These are phyloP conservation scores for Anoplolepis gracilipes DNA, from an alignment of 1,140 invertebrate species.

Conservation along the genomic window DNA sequence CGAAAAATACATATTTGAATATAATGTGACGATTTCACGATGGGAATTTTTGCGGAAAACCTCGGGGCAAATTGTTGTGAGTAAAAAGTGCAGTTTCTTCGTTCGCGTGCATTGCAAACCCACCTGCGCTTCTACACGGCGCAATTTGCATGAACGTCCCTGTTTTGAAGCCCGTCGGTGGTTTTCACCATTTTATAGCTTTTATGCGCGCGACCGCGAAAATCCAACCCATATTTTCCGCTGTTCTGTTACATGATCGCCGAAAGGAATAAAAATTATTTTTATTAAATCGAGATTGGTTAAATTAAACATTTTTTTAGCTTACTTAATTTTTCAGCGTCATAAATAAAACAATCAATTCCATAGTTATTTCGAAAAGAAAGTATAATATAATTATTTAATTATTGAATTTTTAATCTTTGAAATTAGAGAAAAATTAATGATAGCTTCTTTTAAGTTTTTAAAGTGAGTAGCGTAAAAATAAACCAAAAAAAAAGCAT, in stretches of 20 bases:
- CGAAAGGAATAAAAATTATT: background rate
- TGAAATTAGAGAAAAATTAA: background rate
- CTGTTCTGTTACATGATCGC: background rate
- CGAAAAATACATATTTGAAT: conserved; percentile 45
- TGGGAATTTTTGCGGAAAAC: conserved; percentile 65
- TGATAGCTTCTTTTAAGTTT: background rate
- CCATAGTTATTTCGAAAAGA: conserved; percentile 1
- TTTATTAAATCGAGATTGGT: background rate
- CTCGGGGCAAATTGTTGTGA: conserved; percentile 64
- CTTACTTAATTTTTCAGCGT: background rate
- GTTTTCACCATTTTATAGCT: conserved; percentile 59
- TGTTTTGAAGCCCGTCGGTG: conserved; percentile 68
- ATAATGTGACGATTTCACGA: conserved; percentile 59
- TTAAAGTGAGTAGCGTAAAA: background rate
- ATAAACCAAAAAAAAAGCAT: background rate
- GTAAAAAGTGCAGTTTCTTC: conserved; percentile 62
- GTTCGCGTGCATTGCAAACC: conserved; percentile 26
- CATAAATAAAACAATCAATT: background rate
- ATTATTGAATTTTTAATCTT: background rate
- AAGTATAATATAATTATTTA: background rate
- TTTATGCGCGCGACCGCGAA: conserved; percentile 56
- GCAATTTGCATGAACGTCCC: conserved; percentile 71
- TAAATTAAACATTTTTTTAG: background rate
- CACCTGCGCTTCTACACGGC: conserved; percentile 29
- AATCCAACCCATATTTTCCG: conserved; percentile 49